Base-by-base conservation (phyloP, 2,113 vertebrate genomes). In the Loxodonta africana region DNA sequence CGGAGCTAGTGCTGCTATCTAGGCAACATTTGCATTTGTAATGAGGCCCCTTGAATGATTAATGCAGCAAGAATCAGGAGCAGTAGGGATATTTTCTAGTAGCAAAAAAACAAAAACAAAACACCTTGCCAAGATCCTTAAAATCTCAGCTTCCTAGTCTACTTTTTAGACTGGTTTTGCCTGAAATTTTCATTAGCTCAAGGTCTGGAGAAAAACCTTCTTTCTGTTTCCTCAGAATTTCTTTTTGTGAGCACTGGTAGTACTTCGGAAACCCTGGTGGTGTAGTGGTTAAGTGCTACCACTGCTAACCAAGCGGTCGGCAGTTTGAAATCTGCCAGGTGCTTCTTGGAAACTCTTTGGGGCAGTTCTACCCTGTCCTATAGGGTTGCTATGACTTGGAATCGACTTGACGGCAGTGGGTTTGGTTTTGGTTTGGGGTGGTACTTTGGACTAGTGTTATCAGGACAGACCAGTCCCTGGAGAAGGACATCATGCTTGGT, bases 191-290 rank as follows among this genome's bases (percentile, higher is more conserved):
- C 11, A 57, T 83, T 28, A 94, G 57, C 26, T 78, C 44, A 77
- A 10, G n/a, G 30, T 15, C 33, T 81, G 30, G 44, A 67, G n/a
- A 85, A 41, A 21, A 85, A 51, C 10, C 8, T 71, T 37, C n/a
- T 63, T 63, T 37, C 28, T 53, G 8, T 97, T 90, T 77, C n/a
- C 80, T 85, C 44, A 57, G 65, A 86, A 69, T 82, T 81, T 76
- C 51, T 77, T 85, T 92, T 86, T 53, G 18, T 73, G 30, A 23
- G 28, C 21, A 77, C 25, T 63, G 14, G 67, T 71, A 33, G 33
- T n/a, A 71, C 33, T 71, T 71, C n/a, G 69, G 69, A 33, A 37
- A 37, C 37, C 37, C 37, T 37, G 37, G 37, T 37, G 37, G 37
- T 37, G 37, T 37, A 37, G 37, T 37, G 37, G 37, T 37, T 37